phyloP scores from a whole-genome alignment of 2,888 invertebrate genomes.

The Ennomos erosarius region DNA sequence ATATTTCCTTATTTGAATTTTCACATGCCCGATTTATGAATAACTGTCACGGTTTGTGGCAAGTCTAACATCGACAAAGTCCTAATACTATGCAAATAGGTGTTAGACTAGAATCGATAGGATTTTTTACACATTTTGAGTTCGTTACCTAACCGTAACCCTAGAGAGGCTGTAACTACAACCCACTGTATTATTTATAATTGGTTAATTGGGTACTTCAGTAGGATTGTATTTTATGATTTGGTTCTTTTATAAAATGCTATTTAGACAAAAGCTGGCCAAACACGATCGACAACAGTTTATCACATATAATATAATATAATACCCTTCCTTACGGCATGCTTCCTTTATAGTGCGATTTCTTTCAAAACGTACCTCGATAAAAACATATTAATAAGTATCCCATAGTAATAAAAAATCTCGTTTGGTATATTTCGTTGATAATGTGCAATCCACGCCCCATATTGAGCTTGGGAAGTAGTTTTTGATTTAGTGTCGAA shows the following conservation, averaged over 20 bases:
- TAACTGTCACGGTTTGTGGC: constrained; percentile 24
- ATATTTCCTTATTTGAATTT: constrained; percentile 36
- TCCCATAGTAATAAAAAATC: constrained; percentile 12
- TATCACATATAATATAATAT: no score
- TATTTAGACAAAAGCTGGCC: no score
- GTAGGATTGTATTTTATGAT: no score
- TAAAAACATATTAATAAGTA: neutral
- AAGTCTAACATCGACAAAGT: constrained; percentile 15
- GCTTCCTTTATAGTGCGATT: no score
- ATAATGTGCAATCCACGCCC: constrained; percentile 28
- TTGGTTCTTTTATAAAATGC: no score
- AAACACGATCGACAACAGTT: no score
- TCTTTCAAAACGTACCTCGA: no score
- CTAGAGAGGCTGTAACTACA: no score
- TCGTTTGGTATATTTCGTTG: constrained; percentile 12
- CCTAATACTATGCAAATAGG: constrained; percentile 2
- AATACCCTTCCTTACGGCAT: no score
- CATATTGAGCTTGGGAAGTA: constrained; percentile 45
- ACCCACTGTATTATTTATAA: no score
- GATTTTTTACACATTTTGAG: neutral
- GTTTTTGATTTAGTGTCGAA: constrained; percentile 68
- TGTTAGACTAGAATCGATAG: neutral
- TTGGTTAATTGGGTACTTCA: no score
- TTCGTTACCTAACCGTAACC: no score
- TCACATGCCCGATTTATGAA: constrained; percentile 30